Percentiles rank a stretch among this genome's conserved stretches.
Conservation (phyloP, 1,140 invertebrate genomes). For the Phymorhynchus buccinoides region DNA sequence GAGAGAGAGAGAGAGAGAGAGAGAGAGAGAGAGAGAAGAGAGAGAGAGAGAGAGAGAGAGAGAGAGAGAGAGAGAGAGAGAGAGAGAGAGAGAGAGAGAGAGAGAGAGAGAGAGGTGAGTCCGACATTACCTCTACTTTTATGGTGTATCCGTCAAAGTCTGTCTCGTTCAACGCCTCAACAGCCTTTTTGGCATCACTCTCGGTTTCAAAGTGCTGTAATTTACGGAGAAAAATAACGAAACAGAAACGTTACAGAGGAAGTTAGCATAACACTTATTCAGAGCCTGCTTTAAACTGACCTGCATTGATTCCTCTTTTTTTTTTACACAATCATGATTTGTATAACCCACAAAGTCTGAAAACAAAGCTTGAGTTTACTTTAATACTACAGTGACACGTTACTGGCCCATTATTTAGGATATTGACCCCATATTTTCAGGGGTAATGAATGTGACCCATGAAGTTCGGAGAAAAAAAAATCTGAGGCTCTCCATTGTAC, state of each 20-base stretch:
- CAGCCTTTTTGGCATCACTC: conserved; percentile 89
- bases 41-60: no score
- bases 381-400: no score
- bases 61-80: no score
- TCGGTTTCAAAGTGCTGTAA: conserved; percentile 92
- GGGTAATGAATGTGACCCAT: not conserved
- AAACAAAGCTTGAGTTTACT: not conserved
- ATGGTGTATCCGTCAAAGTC: conserved; percentile 89
- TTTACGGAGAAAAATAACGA: conserved; percentile 31
- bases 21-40: no score
- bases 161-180: conserved; percentile 91
- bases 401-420: no score
- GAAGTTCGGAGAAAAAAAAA: no score
- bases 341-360: not conserved
- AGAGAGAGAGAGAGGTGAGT: not conserved
- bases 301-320: not conserved
- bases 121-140: conserved; percentile 85
- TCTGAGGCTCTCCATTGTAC: no score
- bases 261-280: not conserved
- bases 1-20: no score
- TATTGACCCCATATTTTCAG: no score
- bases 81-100: no score
- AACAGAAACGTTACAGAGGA: not conserved
- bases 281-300: not conserved
- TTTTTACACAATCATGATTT: not conserved